Percentiles rank a stretch among this genome's conserved stretches.
These are phyloP conservation scores for Tinea trinotella DNA, from an alignment of 2,888 invertebrate genomes.

Conservation along the genomic window DNA sequence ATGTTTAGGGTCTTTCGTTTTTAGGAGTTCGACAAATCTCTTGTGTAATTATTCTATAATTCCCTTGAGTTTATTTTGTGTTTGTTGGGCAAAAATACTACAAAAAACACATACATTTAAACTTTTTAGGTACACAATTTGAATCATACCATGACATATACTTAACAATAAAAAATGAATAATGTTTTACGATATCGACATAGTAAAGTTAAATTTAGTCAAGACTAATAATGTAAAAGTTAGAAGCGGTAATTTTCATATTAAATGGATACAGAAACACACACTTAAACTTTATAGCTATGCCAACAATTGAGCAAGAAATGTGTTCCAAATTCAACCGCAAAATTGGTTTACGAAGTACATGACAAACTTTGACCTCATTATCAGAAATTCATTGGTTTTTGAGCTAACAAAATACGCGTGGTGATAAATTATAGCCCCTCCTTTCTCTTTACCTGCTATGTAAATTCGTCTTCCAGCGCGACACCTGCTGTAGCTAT, in stretches of 20 bases:
- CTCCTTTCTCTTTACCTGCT: constrained; percentile 32
- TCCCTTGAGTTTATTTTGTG: no score
- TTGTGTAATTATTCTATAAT: no score
- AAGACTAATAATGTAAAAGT: not conserved
- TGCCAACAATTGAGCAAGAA: not conserved
- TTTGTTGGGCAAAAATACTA: no score
- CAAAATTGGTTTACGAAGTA: not conserved
- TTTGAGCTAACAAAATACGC: constrained; percentile 39
- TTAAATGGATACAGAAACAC: not conserved
- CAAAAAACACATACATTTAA: no score
- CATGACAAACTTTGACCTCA: constrained; percentile 24
- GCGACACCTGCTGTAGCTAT: constrained; percentile 53
- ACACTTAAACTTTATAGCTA: constrained; percentile 1
- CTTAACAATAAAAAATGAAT: not conserved
- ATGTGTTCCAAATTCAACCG: not conserved
- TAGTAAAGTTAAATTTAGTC: no score
- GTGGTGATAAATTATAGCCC: constrained; percentile 37
- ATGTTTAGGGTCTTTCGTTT: not conserved
- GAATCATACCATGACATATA: not conserved
- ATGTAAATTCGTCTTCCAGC: constrained; percentile 51
- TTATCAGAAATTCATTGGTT: constrained; percentile 42
- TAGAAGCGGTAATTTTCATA: constrained; percentile 6
- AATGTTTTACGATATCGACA: not conserved
- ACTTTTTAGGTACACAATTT: no score
- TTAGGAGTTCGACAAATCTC: no score